phyloP scores from a whole-genome alignment of 1,140 invertebrate species.

The Drosophila melanica region DNA sequence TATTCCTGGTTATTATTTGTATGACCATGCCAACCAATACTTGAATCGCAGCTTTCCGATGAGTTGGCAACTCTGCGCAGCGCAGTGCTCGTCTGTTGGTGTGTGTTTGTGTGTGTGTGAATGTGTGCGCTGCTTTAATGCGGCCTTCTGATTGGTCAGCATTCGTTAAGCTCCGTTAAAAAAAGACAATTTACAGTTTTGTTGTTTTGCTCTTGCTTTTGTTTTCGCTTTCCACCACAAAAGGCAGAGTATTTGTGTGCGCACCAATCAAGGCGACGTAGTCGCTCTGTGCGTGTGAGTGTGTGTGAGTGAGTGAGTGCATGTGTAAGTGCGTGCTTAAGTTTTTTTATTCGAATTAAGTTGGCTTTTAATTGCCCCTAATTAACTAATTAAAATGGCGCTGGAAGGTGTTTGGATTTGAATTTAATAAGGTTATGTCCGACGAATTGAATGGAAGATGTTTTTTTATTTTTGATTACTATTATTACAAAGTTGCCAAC shows the following conservation, averaged over 20 bases:
- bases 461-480: neutral
- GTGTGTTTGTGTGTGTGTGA: constrained; percentile 20
- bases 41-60: constrained; percentile 9
- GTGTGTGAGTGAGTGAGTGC: constrained; percentile 23
- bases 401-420: constrained; percentile 3
- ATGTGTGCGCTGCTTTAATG: constrained; percentile 26
- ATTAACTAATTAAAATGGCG: constrained; percentile 48
- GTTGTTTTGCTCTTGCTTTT: constrained; percentile 43
- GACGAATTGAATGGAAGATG: neutral
- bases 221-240: constrained; percentile 57
- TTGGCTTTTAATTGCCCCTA: constrained; percentile 50
- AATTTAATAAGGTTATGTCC: neutral
- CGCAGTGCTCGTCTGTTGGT: constrained; percentile 15
- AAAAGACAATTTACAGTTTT: constrained; percentile 72
- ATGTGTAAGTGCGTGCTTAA: constrained; percentile 14
- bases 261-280: constrained; percentile 53
- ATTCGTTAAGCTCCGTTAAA: constrained; percentile 62
- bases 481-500: neutral
- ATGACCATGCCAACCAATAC: constrained; percentile 3
- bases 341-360: constrained; percentile 14
- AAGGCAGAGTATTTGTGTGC: constrained; percentile 43
- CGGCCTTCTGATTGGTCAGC: constrained; percentile 63
- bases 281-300: constrained; percentile 13
- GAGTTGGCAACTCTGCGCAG: constrained; percentile 66
- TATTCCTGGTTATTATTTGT: constrained; percentile 1